Evolutionary conservation across 2,888 invertebrate species (phyloP).

Genomic region (Dicyrtomina minuta): DNA sequence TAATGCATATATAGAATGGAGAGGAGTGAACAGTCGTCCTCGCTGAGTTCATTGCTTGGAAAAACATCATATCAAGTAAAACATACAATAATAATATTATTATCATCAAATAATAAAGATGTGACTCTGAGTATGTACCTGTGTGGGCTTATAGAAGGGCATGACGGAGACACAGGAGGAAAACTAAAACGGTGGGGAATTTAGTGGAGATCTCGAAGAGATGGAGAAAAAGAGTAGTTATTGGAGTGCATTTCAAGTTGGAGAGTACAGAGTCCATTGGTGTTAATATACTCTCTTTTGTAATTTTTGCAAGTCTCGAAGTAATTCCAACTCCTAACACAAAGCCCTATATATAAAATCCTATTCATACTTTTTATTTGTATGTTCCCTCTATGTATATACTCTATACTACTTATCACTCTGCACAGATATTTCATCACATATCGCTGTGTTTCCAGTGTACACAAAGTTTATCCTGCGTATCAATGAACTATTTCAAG

Average conservation of each 20-base stretch:
- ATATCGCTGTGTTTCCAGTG: background rate
- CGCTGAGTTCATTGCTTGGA: background rate
- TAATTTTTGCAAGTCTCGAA: background rate
- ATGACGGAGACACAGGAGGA: background rate
- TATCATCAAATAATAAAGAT: background rate
- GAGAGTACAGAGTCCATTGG: constrained; percentile 12
- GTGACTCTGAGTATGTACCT: too few species aligned
- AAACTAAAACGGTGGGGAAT: background rate
- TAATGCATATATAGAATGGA: background rate
- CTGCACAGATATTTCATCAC: background rate
- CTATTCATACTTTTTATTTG: background rate
- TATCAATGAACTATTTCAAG: constrained; percentile 23
- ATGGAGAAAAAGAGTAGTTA: background rate
- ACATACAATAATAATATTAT: too few species aligned
- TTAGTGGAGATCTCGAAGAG: background rate
- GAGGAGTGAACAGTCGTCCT: background rate
- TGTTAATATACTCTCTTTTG: constrained; percentile 4
- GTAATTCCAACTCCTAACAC: background rate
- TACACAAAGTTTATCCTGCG: background rate
- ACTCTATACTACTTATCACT: constrained; percentile 8
- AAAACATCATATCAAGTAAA: background rate
- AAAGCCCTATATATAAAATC: background rate
- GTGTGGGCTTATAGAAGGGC: too few species aligned
- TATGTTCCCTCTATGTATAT: background rate
- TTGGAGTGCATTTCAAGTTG: background rate